Base-by-base conservation (phyloP, 1,140 invertebrate species). In the Adoxophyes honmai region DNA sequence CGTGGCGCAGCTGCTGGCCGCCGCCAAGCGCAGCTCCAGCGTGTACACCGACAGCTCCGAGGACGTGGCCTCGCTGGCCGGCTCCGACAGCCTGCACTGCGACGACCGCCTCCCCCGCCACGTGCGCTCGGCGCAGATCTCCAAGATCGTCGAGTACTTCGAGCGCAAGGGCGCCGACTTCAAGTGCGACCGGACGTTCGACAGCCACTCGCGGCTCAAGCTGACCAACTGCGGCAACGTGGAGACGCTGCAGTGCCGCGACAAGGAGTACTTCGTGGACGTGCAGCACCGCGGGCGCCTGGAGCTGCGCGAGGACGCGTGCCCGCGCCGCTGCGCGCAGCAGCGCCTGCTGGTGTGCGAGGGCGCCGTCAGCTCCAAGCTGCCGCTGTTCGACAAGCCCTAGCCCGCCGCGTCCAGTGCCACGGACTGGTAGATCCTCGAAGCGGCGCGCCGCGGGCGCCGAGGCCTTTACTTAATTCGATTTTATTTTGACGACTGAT, bases 131-230 rank as follows among this genome's bases (percentile, higher is more conserved):
- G 91, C 92, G 60, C 92, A 96, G 89, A 96, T 97, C 48, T 94
- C 94, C 36, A 94, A 95, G 70, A 96, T 96, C 58, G 95, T 97
- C 8, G 95, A 97, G 63, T 97, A 96, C 77, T 96, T 97, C 75
- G 96, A 97, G 81, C 90, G 93, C 10, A 95, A 87, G 86, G 91
- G 92, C 13, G 90, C 88, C 42, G 82, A 84, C 55, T 81, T 87
- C 88, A 91, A 68, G 72, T 87, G 71, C 52, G 69, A 70, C 52
- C 60, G 71, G 5, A 53, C 62, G 28, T 11, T 34, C 13, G 39
- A 48, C 7, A 64, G 65, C 8, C 66, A 60, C 38, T 57, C 63
- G 36, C 52, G 65, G 16, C 59, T 59, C 44, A 66, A 62, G 36
- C 51, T 65, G 56, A 55, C 54, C 56, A 53, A 35, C 48, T 61